phyloP scores from a whole-genome alignment of 2,888 invertebrate genomes.

The Eueremaeus valkanovi region DNA sequence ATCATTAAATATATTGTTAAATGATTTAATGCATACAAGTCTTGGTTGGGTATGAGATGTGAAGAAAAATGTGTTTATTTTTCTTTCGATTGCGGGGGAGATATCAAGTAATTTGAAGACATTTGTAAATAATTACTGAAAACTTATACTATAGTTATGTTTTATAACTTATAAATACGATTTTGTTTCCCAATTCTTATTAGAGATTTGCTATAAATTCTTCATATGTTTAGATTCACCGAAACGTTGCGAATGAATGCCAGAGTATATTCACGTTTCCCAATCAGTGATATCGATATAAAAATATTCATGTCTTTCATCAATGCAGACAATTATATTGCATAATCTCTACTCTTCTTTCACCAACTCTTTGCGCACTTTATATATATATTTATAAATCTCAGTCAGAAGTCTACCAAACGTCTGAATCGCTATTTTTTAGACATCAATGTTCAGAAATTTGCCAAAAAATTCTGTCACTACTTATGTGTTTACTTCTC shows the following conservation, averaged over 20 bases:
- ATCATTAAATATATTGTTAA: background rate
- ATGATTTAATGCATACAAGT: background rate
- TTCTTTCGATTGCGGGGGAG: background rate
- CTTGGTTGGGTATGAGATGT: too few relatives aligned
- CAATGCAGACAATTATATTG: background rate
- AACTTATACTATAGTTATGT: background rate
- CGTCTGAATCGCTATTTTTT: background rate
- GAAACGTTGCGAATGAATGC: too few relatives aligned
- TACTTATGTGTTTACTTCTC: too few relatives aligned
- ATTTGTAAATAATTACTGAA: background rate
- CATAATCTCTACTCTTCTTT: conserved; percentile 8
- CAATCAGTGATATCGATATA: background rate
- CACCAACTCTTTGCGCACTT: background rate
- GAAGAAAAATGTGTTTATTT: background rate
- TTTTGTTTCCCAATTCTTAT: too few relatives aligned
- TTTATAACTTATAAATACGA: too few relatives aligned
- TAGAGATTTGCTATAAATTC: background rate
- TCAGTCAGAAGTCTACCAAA: conserved; percentile 8
- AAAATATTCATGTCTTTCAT: conserved; percentile 1
- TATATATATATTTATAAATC: background rate
- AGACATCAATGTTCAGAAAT: background rate
- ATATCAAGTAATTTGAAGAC: conserved; percentile 3
- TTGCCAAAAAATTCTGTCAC: conserved; percentile 9
- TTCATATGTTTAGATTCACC: too few relatives aligned
- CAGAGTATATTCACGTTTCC: too few relatives aligned